phyloP scores from a whole-genome alignment of 2,888 invertebrate genomes.

The Drosophila macrospina region DNA sequence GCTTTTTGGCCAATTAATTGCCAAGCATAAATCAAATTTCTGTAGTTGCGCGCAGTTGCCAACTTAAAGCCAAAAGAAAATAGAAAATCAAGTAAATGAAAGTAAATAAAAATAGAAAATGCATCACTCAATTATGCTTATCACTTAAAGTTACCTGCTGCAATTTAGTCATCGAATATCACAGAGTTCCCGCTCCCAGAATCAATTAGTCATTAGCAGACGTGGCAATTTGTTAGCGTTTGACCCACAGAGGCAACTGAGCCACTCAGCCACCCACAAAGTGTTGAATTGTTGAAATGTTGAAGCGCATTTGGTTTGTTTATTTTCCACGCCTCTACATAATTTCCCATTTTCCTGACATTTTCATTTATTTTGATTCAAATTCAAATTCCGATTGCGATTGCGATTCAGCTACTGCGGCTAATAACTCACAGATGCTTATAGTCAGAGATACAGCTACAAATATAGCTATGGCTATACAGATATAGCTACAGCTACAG shows the following conservation, averaged over 20 bases:
- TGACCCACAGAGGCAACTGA: slow-evolving; percentile 21
- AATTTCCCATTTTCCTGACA: slow-evolving; percentile 39
- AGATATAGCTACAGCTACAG: slow-evolving; percentile 2
- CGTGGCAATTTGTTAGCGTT: slow-evolving; percentile 43
- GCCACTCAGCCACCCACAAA: slow-evolving; percentile 22
- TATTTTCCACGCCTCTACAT: slow-evolving; percentile 21
- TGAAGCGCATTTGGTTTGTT: slow-evolving; percentile 28
- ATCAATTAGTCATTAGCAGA: slow-evolving; percentile 51
- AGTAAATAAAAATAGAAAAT: too few relatives aligned
- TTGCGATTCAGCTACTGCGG: too few relatives aligned
- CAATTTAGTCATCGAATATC: slow-evolving; percentile 2
- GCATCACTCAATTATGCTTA: too few relatives aligned
- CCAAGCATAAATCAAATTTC: slow-evolving; percentile 51
- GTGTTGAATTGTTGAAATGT: not conserved
- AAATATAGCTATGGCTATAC: slow-evolving; percentile 18
- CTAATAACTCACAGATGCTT: slow-evolving; percentile 52
- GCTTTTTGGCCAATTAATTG: slow-evolving; percentile 47
- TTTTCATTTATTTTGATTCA: slow-evolving; percentile 55
- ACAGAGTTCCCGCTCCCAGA: slow-evolving; percentile 15
- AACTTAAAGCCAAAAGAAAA: not conserved
- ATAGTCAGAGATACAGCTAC: slow-evolving; percentile 12
- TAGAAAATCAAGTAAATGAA: slow-evolving; percentile 4
- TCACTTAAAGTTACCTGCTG: not conserved
- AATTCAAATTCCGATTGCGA: too few relatives aligned
- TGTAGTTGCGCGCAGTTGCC: slow-evolving; percentile 18